Evolutionary conservation across 2,797 vertebrate genomes (phyloP), one percentile per base, ranked within the genome.

Genomic region (Acanthiza pusilla): DNA sequence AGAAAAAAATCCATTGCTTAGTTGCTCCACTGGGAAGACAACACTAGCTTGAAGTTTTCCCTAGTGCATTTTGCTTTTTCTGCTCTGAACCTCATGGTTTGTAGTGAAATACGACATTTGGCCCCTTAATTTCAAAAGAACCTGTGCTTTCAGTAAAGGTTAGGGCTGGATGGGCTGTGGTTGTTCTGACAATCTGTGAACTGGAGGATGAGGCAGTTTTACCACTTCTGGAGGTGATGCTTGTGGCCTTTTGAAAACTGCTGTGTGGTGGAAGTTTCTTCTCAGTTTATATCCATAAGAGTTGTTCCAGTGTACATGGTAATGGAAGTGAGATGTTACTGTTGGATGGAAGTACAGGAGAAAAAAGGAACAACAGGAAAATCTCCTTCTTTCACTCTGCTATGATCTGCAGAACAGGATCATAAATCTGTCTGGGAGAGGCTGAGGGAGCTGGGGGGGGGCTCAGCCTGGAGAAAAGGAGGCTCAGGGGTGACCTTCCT

Each of bases 341-440:
- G 45, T 36, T 76, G 55, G 73, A 73, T 48, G 70, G 75, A 53
- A 85, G 16, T 43, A 40, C 29, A 72, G 30, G 34, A 38, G 50
- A 12, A 87, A 66, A 89, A 79, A 63, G 43, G 54, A 73, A 11
- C 34, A 68, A 18, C 4, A 19, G 66, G 32, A 19, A 72, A 62
- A 9, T 55, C 8, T 63, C 50, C 18, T 80, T 12, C 27, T 65
- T 94, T 79, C 48, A n/a, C 23, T 78, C 20, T 18, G 42, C 55
- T 75, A 0, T 9, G 26, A 45, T 34, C 55, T 80, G 43, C 25
- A 47, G 51, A 58, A 22, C 14, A 16, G 0, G 0, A 10, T 30
- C 61, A 42, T 27, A 18, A 26, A 43, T 23, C 23, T 72, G 15
- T 23, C 2, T 16, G 47, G 17, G 68, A 66, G 68, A 38, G n/a